Percentiles rank a stretch among this genome's conserved stretches.
Evolutionary conservation across 2,888 invertebrate genomes (phyloP).

Genomic region (Apomyelois bistriatella): DNA sequence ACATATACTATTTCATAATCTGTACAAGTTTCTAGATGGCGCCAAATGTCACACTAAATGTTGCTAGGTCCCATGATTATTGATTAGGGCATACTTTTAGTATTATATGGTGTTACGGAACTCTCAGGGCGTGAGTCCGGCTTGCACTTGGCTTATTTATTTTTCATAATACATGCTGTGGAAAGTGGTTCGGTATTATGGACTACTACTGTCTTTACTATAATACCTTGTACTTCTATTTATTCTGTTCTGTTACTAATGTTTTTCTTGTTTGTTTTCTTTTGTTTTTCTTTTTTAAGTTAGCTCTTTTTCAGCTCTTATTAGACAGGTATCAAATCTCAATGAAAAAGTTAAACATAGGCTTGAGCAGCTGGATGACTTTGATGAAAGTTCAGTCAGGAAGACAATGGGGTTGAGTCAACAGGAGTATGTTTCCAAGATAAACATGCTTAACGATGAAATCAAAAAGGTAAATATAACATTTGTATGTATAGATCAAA

Average conservation of each 20-base stretch:
- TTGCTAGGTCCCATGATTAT: too few relatives aligned
- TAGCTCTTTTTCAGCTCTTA: slow-evolving; percentile 82
- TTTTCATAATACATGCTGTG: too few relatives aligned
- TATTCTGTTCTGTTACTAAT: neutral
- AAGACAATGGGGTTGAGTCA: slow-evolving; percentile 95
- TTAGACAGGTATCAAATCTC: slow-evolving; percentile 89
- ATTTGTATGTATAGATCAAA: too few relatives aligned
- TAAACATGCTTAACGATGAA: slow-evolving; percentile 95
- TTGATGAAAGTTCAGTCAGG: slow-evolving; percentile 93
- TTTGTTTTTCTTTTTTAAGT: slow-evolving; percentile 62
- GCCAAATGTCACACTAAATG: too few relatives aligned
- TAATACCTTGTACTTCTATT: neutral
- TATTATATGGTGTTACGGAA: too few relatives aligned
- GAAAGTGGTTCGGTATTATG: too few relatives aligned
- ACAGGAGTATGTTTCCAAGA: slow-evolving; percentile 93
- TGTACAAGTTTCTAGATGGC: too few relatives aligned
- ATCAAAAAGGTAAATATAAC: slow-evolving; percentile 81
- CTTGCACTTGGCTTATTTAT: too few relatives aligned
- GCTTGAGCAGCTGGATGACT: slow-evolving; percentile 95
- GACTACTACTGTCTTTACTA: too few relatives aligned
- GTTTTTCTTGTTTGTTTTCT: slow-evolving; percentile 29
- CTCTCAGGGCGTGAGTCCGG: too few relatives aligned
- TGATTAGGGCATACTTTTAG: too few relatives aligned
- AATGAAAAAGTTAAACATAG: slow-evolving; percentile 94
- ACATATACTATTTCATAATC: too few relatives aligned